Conservation (phyloP, 1,140 invertebrate genomes). For the Tribolium castaneum region DNA sequence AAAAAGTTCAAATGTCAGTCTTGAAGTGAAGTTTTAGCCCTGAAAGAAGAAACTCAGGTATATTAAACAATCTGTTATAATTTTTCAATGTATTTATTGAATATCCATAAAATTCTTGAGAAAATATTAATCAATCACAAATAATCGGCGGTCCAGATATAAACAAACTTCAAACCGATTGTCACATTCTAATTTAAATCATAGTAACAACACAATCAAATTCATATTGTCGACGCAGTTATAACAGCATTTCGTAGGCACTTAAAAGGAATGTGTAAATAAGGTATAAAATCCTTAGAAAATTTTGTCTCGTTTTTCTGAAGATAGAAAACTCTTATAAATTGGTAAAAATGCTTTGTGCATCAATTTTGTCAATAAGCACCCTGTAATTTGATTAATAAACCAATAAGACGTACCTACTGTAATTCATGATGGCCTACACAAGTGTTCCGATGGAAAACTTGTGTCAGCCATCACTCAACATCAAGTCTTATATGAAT, state of each 20-base stretch:
- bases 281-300: conserved; percentile 31
- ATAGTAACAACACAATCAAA: conserved; percentile 30
- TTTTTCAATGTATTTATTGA: conserved; percentile 52
- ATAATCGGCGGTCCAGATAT: conserved; percentile 48
- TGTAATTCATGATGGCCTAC: neutral
- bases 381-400: conserved; percentile 36
- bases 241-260: conserved; percentile 48
- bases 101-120: conserved; percentile 51
- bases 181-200: conserved; percentile 40
- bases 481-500: conserved; percentile 3
- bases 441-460: neutral
- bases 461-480: conserved; percentile 11
- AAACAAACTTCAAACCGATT: conserved; percentile 47
- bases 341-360: conserved; percentile 34
- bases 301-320: neutral
- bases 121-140: conserved; percentile 53
- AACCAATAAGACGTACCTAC: neutral
- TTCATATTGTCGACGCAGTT: conserved; percentile 47
- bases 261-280: conserved; percentile 49
- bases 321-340: conserved; percentile 27
- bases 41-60: conserved; percentile 62
- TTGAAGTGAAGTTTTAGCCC: conserved; percentile 62
- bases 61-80: conserved; percentile 53
- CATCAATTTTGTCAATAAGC: neutral
- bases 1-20: conserved; percentile 65